These are phyloP conservation scores for Sylvia borin DNA, from an alignment of 2,797 vertebrate genomes.

Conservation along the genomic window DNA sequence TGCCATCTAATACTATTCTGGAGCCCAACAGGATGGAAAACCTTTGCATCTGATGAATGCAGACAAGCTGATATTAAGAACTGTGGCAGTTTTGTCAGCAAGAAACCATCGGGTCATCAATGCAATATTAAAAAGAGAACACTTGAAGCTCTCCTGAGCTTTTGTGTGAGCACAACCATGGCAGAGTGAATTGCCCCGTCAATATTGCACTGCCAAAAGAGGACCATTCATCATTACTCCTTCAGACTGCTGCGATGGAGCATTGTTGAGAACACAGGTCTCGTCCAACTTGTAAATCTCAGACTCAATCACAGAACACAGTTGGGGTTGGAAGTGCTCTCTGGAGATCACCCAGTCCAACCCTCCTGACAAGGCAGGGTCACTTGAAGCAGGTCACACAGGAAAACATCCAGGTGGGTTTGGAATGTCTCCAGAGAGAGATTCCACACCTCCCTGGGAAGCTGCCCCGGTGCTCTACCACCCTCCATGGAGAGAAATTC, in stretches of 20 bases:
- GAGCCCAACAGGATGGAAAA: constrained; percentile 23
- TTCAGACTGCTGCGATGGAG: not conserved
- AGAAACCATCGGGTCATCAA: constrained; percentile 80
- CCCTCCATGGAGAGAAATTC: not conserved
- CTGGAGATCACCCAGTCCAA: not conserved
- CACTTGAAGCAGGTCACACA: not conserved
- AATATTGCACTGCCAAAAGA: not conserved
- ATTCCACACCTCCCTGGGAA: not conserved
- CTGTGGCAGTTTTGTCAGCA: constrained; percentile 79
- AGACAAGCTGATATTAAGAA: constrained; percentile 82
- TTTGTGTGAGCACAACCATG: not conserved
- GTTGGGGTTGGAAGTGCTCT: not conserved
- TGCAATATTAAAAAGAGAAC: constrained; percentile 83
- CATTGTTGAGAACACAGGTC: not conserved
- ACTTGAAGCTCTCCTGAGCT: constrained; percentile 69
- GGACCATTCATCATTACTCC: not conserved
- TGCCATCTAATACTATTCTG: not conserved
- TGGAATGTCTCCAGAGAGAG: not conserved
- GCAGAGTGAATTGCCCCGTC: not conserved
- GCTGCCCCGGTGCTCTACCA: not conserved
- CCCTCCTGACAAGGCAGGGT: not conserved
- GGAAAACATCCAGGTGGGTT: not conserved
- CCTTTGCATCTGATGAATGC: constrained; percentile 80
- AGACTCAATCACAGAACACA: not conserved
- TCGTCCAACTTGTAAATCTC: not conserved